phyloP scores from a whole-genome alignment of 2,797 vertebrate genomes.

The Lacerta viridis region DNA sequence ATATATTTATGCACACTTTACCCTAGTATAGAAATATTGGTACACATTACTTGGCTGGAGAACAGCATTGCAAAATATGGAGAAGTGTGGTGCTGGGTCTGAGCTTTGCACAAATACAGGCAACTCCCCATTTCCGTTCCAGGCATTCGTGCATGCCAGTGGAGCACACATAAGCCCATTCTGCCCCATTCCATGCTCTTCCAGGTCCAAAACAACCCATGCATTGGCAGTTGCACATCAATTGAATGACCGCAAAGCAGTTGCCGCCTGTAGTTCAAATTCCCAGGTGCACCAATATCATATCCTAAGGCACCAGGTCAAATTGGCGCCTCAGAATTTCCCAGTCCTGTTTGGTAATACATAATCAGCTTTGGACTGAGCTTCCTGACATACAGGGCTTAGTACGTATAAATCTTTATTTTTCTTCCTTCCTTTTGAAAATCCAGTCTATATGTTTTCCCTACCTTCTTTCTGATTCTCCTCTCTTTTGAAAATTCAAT shows the following conservation, averaged over 20 bases:
- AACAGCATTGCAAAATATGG: no score
- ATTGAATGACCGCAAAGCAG: neutral
- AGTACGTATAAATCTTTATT: neutral
- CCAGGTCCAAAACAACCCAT: neutral
- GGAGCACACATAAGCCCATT: no score
- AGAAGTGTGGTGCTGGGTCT: no score
- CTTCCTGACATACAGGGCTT: neutral
- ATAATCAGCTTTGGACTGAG: neutral
- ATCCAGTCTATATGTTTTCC: neutral
- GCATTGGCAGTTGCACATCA: neutral
- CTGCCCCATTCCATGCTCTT: no score
- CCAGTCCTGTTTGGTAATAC: neutral
- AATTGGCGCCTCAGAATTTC: neutral
- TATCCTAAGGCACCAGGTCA: neutral
- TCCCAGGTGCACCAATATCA: no score
- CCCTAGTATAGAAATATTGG: no score
- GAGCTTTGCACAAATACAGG: neutral
- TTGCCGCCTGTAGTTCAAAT: neutral
- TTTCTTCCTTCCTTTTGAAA: neutral
- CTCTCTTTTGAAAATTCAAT: conserved; percentile 52
- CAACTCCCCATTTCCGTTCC: no score
- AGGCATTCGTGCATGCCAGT: no score
- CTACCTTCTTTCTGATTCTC: neutral
- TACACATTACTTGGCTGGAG: no score
- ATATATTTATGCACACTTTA: no score